Evolutionary conservation across 2,888 invertebrate species (phyloP).

Genomic region (Rhogogaster chlorosoma): DNA sequence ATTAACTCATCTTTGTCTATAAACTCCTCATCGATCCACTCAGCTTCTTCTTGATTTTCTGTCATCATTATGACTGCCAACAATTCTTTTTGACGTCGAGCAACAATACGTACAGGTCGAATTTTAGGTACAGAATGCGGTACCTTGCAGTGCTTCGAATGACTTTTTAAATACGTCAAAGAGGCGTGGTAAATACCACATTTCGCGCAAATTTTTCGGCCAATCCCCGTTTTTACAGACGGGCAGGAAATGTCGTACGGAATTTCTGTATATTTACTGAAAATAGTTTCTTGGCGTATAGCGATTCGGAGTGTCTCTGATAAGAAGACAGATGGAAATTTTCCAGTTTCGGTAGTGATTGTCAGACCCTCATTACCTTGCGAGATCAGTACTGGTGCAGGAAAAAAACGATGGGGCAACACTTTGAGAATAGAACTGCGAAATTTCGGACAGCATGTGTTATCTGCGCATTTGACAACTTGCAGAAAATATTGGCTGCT

Average conservation of each 20-base stretch:
- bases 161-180: conserved; percentile 19
- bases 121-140: neutral
- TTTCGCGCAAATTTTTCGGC: conserved; percentile 5
- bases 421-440: neutral
- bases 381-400: neutral
- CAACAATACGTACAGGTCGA: conserved; percentile 1
- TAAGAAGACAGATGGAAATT: neutral
- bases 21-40: conserved; percentile 4
- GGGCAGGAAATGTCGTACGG: neutral
- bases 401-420: neutral
- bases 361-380: neutral
- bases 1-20: too few relatives aligned
- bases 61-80: neutral
- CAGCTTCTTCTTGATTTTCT: conserved; percentile 19
- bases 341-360: neutral
- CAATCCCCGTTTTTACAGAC: neutral
- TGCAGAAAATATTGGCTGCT: too few relatives aligned
- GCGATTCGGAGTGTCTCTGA: neutral
- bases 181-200: conserved; percentile 19
- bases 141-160: neutral
- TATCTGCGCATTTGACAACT: neutral
- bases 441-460: neutral
- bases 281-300: too few relatives aligned
- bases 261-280: neutral
- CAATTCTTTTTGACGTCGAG: conserved; percentile 26